Base-by-base conservation (phyloP, 2,113 vertebrate genomes). In the Lanius ludovicianus region DNA sequence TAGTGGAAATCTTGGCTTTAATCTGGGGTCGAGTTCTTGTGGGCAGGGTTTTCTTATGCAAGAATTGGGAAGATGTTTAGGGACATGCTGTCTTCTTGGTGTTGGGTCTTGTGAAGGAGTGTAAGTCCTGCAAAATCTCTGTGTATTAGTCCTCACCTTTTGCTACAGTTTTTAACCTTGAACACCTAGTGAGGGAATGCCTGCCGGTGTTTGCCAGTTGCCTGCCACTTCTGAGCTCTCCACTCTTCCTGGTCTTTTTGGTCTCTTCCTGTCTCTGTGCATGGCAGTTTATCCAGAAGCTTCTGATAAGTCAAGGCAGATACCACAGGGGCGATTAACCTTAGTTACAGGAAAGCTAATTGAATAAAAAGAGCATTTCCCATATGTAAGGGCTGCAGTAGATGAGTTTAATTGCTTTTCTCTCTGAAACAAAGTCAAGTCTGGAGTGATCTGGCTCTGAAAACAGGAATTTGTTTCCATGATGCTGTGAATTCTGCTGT, bases 341-440 rank as follows among this genome's bases (percentile, higher is more conserved):
- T 88, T 52, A 86, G 67, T 74, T 93, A 88, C 25, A 83, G 44
- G 69, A 86, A 93, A 93, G 52, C 37, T 92, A 94, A 94, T 94
- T 94, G 33, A 92, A 94, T 96, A 49, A 95, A 90, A 95, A 81
- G 64, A 93, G 27, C 14, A 50, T 93, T 85, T 94, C 60, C 39
- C 41, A 9, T 27, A 13, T 75, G 79, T 47, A 94, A 86, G 41
- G 41, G 7, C 93, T 96, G 76, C 56, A 60, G 24, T 92, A 47
- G 6, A 20, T 75, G 64, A 74, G 28, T 81, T 85, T 84, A 93
- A 90, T 88, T 80, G 71, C 52, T 68, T 89, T 94, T 64, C 8
- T 9, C 14, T 82, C 47, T 87, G 69, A 91, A 96, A 60, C 35
- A 82, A 91, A 89, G 44, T 37, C 79, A 73, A 37, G 8, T 59